A percentile compares a stretch with the other conserved stretches of the same genome.
These are phyloP conservation scores for Sebastes hopkinsi DNA, from an alignment of 2,797 vertebrate genomes.

Conservation along the genomic window DNA sequence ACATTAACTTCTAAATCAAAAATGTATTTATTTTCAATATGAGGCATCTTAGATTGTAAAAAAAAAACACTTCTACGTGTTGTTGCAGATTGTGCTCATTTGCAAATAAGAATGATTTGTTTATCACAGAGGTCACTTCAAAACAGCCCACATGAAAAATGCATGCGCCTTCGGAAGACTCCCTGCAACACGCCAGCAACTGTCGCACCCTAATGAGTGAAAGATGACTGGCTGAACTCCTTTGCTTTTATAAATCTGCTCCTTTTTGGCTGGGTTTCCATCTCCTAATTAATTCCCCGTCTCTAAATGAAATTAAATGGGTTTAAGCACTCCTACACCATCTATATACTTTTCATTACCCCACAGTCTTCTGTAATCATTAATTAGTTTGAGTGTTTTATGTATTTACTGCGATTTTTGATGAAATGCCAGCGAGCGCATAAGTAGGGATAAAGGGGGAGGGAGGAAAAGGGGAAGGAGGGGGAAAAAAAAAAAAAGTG, in stretches of 20 bases:
- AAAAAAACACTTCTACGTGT: not conserved
- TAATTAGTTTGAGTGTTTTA: constrained; percentile 80
- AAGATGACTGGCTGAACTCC: constrained; percentile 56
- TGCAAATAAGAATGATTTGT: not conserved
- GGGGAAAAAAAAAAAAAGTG: constrained; percentile 4
- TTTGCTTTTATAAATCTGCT: constrained; percentile 62
- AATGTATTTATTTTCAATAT: not conserved
- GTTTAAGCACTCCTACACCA: constrained; percentile 76
- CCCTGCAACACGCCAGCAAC: constrained; percentile 17
- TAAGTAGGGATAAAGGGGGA: constrained; percentile 33
- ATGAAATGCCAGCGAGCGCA: constrained; percentile 66
- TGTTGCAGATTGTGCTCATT: not conserved
- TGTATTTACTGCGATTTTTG: constrained; percentile 77
- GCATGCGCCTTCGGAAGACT: constrained; percentile 24
- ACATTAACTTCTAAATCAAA: not conserved
- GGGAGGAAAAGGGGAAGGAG: constrained; percentile 5
- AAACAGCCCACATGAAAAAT: constrained; percentile 11
- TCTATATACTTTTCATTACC: constrained; percentile 75
- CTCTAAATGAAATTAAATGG: constrained; percentile 76
- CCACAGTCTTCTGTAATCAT: constrained; percentile 68
- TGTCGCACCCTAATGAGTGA: constrained; percentile 64
- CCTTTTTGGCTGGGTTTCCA: constrained; percentile 61
- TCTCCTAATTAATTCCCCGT: constrained; percentile 74
- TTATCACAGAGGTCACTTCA: not conserved
- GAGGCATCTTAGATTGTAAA: not conserved